phyloP scores from a whole-genome alignment of 2,888 invertebrate species.

The Limnephilus auricula region DNA sequence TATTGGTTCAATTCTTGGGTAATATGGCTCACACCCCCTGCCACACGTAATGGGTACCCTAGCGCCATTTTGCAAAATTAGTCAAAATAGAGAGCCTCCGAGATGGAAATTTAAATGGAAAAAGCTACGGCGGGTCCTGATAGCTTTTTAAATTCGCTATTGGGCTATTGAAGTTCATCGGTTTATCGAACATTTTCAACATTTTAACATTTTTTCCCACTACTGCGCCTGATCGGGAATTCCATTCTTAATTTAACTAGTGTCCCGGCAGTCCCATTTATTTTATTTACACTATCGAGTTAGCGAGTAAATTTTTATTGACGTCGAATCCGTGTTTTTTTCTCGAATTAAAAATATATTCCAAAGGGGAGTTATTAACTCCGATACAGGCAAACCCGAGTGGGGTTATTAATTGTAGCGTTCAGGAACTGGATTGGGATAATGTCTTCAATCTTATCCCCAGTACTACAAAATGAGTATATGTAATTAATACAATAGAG shows the following conservation, averaged over 20 bases:
- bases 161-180: constrained; percentile 42
- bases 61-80: constrained; percentile 53
- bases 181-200: neutral
- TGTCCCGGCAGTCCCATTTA: neutral
- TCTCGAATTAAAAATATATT: neutral
- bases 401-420: too few species aligned
- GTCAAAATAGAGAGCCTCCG: constrained; percentile 41
- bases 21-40: constrained; percentile 7
- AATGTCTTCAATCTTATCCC: too few species aligned
- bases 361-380: too few species aligned
- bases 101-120: constrained; percentile 47
- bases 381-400: too few species aligned
- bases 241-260: constrained; percentile 10
- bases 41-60: constrained; percentile 18
- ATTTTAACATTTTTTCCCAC: neutral
- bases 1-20: constrained; percentile 38
- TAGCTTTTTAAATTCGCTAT: constrained; percentile 49
- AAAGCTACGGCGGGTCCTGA: constrained; percentile 7
- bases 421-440: too few species aligned
- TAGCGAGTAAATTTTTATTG: neutral
- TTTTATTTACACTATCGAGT: neutral
- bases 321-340: neutral
- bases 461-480: too few species aligned
- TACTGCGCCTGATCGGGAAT: neutral
- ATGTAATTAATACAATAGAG: too few species aligned